A percentile compares a stretch with the other conserved stretches of the same genome.
Conservation (phyloP, 2,113 vertebrate genomes). For the human (Homo sapiens) region DNA sequence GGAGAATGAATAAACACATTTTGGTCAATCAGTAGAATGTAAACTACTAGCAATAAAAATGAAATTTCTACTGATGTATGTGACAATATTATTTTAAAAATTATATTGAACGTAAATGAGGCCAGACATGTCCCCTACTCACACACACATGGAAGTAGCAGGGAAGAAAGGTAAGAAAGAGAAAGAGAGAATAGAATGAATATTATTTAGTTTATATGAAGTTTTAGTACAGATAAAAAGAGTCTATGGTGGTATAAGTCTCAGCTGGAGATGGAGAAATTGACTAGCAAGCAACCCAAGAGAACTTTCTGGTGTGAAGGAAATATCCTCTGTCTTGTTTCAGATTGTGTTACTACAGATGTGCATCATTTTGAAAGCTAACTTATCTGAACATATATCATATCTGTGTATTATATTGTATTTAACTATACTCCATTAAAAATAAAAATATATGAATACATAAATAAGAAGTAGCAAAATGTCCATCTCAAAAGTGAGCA, state of each 20-base stretch:
- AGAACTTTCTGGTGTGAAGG: neutral
- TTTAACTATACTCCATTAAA: neutral
- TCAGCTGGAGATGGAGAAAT: neutral
- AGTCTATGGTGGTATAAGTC: neutral
- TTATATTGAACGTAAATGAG: neutral
- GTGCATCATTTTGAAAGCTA: neutral
- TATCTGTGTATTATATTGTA: neutral
- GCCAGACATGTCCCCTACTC: neutral
- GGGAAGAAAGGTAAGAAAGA: neutral
- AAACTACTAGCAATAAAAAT: neutral
- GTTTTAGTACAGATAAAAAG: neutral
- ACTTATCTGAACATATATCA: neutral
- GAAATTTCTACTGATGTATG: neutral
- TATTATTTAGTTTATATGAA: neutral
- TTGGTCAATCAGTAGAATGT: neutral
- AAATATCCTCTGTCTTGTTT: neutral
- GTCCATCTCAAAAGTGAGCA: neutral
- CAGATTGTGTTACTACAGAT: neutral
- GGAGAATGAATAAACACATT: neutral
- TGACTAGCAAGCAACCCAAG: neutral
- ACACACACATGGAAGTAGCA: neutral
- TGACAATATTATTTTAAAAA: neutral
- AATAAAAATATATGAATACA: neutral
- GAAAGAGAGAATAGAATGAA: neutral
- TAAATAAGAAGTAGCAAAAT: neutral